Conservation (phyloP, 1,140 invertebrate genomes). For the Saccostrea glomerata region DNA sequence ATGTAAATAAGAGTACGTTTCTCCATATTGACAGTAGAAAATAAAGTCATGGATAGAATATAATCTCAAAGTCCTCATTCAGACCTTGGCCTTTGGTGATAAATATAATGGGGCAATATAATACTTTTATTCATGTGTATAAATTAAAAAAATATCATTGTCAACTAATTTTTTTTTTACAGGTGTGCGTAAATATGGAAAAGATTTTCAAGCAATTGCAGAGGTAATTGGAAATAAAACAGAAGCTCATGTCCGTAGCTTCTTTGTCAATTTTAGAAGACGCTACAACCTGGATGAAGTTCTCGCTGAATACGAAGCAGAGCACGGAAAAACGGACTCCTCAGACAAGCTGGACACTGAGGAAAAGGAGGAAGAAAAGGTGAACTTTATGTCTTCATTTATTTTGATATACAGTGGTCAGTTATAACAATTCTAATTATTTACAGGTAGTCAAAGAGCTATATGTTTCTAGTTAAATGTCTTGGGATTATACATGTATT, state of each 20-base stretch:
- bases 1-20: no score
- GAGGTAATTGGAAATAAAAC: slow-evolving; percentile 97
- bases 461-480: not conserved
- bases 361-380: slow-evolving; percentile 72
- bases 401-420: not conserved
- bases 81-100: no score
- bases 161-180: slow-evolving; percentile 27
- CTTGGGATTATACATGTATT: not conserved
- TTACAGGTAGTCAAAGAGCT: no score
- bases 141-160: no score
- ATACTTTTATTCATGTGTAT: no score
- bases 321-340: slow-evolving; percentile 83
- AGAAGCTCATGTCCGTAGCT: slow-evolving; percentile 92
- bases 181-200: slow-evolving; percentile 94
- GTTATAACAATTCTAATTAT: no score
- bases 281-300: slow-evolving; percentile 94
- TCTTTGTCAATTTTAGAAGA: slow-evolving; percentile 93
- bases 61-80: no score
- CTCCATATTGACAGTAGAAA: no score
- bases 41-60: no score
- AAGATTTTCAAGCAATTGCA: slow-evolving; percentile 96
- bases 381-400: slow-evolving; percentile 5
- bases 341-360: slow-evolving; percentile 81
- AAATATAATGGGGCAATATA: no score
- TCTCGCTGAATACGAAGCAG: slow-evolving; percentile 91